Evolutionary conservation across 2,113 vertebrate genomes (phyloP).

Genomic region (Porphyrio hochstetteri): DNA sequence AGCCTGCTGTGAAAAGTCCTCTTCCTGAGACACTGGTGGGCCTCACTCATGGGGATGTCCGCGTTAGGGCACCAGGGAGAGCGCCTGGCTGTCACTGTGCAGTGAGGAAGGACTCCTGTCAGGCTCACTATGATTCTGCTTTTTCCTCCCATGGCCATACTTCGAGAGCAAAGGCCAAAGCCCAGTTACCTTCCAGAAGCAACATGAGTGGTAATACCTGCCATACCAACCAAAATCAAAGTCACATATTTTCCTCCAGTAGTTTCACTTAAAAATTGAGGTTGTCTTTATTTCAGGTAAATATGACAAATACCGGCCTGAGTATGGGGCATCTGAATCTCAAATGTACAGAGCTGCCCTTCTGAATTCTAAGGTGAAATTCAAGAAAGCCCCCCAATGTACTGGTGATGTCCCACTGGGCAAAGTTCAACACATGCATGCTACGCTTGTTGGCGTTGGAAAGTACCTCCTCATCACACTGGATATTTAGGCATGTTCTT

Average conservation of each 20-base stretch:
- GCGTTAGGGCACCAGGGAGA: background rate
- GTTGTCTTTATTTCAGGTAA: background rate
- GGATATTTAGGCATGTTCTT: background rate
- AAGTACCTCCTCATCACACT: background rate
- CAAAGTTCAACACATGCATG: background rate
- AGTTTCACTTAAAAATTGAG: background rate
- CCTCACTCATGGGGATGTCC: background rate
- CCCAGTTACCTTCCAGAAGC: background rate
- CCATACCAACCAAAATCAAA: background rate
- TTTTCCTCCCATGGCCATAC: background rate
- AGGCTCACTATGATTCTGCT: background rate
- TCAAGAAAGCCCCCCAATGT: background rate
- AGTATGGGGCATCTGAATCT: background rate
- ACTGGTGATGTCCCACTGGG: background rate
- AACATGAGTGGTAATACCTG: background rate
- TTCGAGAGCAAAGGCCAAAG: background rate
- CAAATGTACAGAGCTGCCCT: background rate
- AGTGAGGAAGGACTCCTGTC: background rate
- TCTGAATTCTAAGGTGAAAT: background rate
- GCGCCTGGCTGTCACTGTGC: background rate
- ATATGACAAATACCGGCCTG: background rate
- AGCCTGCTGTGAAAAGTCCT: background rate
- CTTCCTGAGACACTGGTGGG: background rate
- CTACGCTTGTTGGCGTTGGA: background rate
- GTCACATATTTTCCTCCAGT: background rate